Evolutionary conservation across 2,113 vertebrate genomes (phyloP), one percentile per base, ranked within the genome.

Genomic region (Sphyrna mokarran): DNA sequence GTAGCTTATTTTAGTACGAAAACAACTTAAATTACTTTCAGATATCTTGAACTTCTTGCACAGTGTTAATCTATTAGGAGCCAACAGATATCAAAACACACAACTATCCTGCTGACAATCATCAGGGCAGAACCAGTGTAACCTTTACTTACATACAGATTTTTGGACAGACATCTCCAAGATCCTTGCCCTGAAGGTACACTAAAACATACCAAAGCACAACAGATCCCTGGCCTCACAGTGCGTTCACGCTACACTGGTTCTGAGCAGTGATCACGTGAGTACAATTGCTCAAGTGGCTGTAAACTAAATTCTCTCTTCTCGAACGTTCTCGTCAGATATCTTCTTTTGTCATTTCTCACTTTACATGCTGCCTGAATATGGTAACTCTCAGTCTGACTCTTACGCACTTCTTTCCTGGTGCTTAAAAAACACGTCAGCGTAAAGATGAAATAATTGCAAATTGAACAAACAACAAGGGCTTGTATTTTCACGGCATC

Each of bases 231-330:
- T 14, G 40, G 37, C 40, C 26, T 54, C 54, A 14, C 40, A 18
- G 29, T 93, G 37, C 23, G 13, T 26, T 72, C 29, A 40, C 54
- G 69, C 69, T 95, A 23, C 23, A 48, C 6, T 95, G 69, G 69
- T 43, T 72, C 13, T 33, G n/a, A 68, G 58, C 18, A 63, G n/a
- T 48, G 94, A 54, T 33, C 69, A 70, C 2, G 40, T 95, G 94
- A 54, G 68, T 4, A 69, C 7, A 14, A 26, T 72, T 76, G 40
- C 23, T 33, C 43, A 95, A 72, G 23, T 72, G 40, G 69, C 69
- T 76, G 40, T 33, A 95, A 72, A 33, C 23, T 95, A 76, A 95
- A 95, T 95, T 54, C 72, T 95, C 23, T 29, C 43, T 72, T 72
- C 4, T 54, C 69, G 72, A 95, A 95, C 93, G 70, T 94, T 63